Evolutionary conservation across 2,797 vertebrate species (phyloP), one percentile per base, ranked within the genome.

Genomic region (Coranthus polyacanthus): DNA sequence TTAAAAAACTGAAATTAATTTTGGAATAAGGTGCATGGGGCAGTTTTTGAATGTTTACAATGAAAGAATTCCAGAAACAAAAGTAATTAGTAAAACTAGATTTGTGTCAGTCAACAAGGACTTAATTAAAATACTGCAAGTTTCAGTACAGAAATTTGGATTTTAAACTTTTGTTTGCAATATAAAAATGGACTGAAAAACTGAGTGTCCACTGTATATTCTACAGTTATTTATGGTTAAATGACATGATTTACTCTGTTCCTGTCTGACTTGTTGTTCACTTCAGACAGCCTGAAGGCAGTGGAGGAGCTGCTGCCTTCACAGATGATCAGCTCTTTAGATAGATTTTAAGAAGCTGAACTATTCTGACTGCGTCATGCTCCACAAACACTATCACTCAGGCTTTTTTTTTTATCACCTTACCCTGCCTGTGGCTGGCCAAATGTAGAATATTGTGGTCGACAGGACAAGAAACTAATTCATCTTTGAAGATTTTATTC

Each of bases 381-480:
- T 47, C 60, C 64, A 46, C 61, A 71, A 72, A 76, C 56, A 15
- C 46, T 20, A 24, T 63, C 72, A 60, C 18, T 49, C 43, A 1
- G 55, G 10, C 45, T 24, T 69, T 10, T 26, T 17, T 29, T 75
- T 57, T 58, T 52, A 49, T 26, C 34, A n/a, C 32, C 52, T 55
- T 51, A 15, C 16, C n/a, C 26, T 22, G 8, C 60, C 64, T 63
- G 52, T 51, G 16, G n/a, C 46, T 52, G 49, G 24, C 20, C 70
- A 63, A 17, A 63, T 68, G 18, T 45, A 41, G 47, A 77, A 55
- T 82, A 62, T 79, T 60, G 55, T 61, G 38, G 61, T 71, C 52
- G 76, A 82, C 68, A 62, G 38, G 34, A 72, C 50, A 24, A 64
- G 63, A 78, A 53, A 37, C 42, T 61, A 72, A 84, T 79, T 62